phyloP scores from a whole-genome alignment of 1,140 invertebrate species.

The Philopotamus ludificatus region DNA sequence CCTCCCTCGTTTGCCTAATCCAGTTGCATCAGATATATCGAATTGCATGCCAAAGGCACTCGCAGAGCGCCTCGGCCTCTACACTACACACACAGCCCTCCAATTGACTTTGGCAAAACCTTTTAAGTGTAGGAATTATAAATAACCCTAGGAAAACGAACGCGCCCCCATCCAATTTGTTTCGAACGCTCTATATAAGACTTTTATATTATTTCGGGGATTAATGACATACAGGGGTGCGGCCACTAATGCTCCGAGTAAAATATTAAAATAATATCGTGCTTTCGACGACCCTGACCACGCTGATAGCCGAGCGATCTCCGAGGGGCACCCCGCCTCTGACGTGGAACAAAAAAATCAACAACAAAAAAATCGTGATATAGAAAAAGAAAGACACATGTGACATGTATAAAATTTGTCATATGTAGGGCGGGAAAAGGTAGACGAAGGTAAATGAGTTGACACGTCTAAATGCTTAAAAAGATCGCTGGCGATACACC shows the following conservation, averaged over 20 bases:
- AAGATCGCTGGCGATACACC: constrained; percentile 18
- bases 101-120: constrained; percentile 26
- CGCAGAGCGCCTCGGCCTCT: not conserved
- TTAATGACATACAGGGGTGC: not conserved
- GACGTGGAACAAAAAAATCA: constrained; percentile 4
- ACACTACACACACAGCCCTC: constrained; percentile 15
- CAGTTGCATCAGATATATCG: constrained; percentile 23
- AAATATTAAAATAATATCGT: not conserved
- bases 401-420: constrained; percentile 29
- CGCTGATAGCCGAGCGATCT: not conserved
- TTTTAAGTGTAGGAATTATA: constrained; percentile 36
- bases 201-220: constrained; percentile 15
- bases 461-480: constrained; percentile 24
- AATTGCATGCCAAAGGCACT: constrained; percentile 10
- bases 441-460: constrained; percentile 33
- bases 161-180: constrained; percentile 13
- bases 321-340: not conserved
- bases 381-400: constrained; percentile 13
- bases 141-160: constrained; percentile 15
- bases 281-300: not conserved
- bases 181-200: constrained; percentile 10
- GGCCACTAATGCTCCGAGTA: not conserved
- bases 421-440: constrained; percentile 31
- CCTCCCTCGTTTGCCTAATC: constrained; percentile 9
- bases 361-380: not conserved